Evolutionary conservation across 2,797 vertebrate species (phyloP).

Genomic region (Aphelocoma californica): DNA sequence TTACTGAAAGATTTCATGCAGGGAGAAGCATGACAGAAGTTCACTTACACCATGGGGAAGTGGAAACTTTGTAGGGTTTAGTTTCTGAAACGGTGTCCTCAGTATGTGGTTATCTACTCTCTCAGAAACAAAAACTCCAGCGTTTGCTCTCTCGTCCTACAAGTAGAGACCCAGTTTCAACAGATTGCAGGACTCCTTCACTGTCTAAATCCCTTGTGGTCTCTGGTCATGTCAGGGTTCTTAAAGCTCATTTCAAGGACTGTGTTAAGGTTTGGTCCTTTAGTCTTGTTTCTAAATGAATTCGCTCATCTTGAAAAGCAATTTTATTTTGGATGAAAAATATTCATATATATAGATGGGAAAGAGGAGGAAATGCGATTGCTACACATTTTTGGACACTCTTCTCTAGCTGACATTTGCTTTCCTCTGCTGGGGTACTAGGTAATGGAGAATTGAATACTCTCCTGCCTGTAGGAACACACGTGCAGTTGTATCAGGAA

Average conservation of each 20-base stretch:
- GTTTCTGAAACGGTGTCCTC: background rate
- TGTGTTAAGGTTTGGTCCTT: background rate
- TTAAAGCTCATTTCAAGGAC: background rate
- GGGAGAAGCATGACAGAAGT: background rate
- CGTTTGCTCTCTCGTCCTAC: background rate
- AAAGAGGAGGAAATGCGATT: background rate
- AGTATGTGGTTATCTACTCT: background rate
- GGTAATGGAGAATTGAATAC: background rate
- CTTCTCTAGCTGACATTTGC: background rate
- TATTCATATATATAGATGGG: background rate
- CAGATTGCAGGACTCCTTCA: background rate
- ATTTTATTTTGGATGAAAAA: background rate
- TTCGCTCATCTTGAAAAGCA: background rate
- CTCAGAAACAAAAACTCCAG: background rate
- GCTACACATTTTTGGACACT: background rate
- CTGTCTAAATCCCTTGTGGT: background rate
- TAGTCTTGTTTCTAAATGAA: background rate
- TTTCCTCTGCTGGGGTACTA: background rate
- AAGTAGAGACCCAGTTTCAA: accelerated
- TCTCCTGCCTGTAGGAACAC: background rate
- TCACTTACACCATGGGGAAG: background rate
- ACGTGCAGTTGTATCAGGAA: background rate
- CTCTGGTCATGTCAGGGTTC: background rate
- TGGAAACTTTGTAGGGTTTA: background rate
- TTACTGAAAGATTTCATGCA: background rate